Evolutionary conservation across 2,113 vertebrate genomes (phyloP).

Genomic region (Seriola rivoliana): DNA sequence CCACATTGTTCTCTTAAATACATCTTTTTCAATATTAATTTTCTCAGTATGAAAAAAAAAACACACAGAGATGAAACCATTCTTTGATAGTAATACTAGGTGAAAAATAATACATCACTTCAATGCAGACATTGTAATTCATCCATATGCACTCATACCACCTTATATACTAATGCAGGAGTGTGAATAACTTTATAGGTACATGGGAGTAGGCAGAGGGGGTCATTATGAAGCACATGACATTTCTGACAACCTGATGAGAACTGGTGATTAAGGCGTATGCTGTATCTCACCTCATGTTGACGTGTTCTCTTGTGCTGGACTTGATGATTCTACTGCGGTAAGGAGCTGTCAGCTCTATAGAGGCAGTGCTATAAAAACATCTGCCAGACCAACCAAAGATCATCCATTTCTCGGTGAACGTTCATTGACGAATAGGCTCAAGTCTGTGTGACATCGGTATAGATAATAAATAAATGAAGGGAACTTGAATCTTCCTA

Average conservation of each 20-base stretch:
- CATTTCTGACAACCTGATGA: conserved; percentile 65
- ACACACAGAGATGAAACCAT: too few relatives aligned
- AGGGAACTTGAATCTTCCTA: background rate
- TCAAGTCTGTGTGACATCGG: conserved; percentile 22
- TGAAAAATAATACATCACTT: background rate
- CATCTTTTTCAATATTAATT: background rate
- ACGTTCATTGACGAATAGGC: conserved; percentile 49
- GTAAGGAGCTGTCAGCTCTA: conserved; percentile 67
- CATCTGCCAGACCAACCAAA: conserved; percentile 59
- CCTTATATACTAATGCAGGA: conserved; percentile 7
- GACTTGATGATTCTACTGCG: conserved; percentile 62
- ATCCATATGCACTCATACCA: background rate
- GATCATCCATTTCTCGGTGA: conserved; percentile 42
- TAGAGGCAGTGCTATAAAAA: conserved; percentile 68
- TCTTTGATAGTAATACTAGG: background rate
- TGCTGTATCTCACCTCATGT: conserved; percentile 50
- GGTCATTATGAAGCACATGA: conserved; percentile 46
- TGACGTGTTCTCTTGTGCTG: conserved; percentile 62
- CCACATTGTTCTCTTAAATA: background rate
- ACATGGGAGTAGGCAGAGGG: background rate
- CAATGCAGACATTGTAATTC: background rate
- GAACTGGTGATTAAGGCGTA: conserved; percentile 66
- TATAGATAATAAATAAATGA: conserved; percentile 9
- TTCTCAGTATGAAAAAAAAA: background rate
- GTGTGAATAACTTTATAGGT: conserved; percentile 34